phyloP scores from a whole-genome alignment of 2,888 invertebrate genomes.

The Agrotis clavis region DNA sequence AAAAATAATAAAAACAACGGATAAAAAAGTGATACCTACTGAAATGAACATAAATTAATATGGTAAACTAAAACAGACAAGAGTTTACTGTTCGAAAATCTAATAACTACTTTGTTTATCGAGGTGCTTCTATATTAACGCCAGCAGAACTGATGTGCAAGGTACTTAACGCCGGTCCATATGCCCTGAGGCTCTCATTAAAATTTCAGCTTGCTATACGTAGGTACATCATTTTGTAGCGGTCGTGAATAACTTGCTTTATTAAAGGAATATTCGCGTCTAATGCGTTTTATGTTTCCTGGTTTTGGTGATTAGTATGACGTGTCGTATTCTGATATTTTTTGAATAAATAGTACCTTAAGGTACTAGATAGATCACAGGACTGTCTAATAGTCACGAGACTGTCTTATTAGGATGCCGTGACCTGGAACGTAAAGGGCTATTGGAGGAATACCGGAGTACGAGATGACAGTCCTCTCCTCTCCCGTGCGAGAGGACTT shows the following conservation, averaged over 20 bases:
- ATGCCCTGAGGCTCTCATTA: constrained; percentile 76
- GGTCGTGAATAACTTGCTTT: constrained; percentile 66
- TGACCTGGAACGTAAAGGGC: too few species aligned
- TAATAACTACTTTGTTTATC: background rate
- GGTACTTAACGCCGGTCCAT: constrained; percentile 50
- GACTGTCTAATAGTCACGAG: too few species aligned
- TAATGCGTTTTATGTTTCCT: constrained; percentile 45
- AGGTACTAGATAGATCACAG: too few species aligned
- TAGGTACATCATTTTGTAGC: constrained; percentile 68
- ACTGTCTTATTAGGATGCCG: too few species aligned
- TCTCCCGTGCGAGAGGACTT: too few species aligned
- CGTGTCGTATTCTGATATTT: background rate
- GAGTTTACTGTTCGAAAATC: background rate
- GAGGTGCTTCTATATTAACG: background rate
- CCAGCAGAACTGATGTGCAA: constrained; percentile 50
- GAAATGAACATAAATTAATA: too few species aligned
- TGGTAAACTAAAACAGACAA: background rate
- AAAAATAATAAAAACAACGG: too few species aligned
- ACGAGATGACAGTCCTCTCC: too few species aligned
- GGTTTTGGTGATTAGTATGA: constrained; percentile 7
- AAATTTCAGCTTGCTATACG: constrained; percentile 77
- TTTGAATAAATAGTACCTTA: too few species aligned
- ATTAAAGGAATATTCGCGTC: constrained; percentile 61
- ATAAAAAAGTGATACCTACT: too few species aligned
- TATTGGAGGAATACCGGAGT: too few species aligned